Conservation (phyloP, 1,140 invertebrate species). For the Samia ricini region DNA sequence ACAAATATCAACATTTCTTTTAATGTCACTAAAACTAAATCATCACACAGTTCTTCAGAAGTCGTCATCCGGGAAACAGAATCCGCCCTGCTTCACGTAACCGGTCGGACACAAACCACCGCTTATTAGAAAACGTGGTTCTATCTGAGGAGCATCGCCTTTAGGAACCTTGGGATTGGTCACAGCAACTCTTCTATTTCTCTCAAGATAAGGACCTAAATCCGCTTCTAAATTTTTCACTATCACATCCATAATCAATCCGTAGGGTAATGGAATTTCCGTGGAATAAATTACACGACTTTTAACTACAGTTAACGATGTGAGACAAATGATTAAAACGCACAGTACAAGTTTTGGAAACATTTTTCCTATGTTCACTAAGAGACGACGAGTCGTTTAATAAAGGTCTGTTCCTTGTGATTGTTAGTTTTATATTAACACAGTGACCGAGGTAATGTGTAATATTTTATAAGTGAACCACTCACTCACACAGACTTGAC, state of each 20-base stretch:
- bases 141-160: conserved; percentile 13
- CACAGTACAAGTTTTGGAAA: neutral
- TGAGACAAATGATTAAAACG: neutral
- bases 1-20: neutral
- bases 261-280: neutral
- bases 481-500: neutral
- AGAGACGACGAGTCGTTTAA: neutral
- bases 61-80: conserved; percentile 21
- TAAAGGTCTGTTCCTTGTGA: neutral
- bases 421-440: neutral
- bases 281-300: neutral
- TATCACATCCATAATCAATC: neutral
- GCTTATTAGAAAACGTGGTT: conserved; percentile 5
- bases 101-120: conserved; percentile 17
- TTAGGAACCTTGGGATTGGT: neutral
- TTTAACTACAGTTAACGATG: neutral
- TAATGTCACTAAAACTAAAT: neutral
- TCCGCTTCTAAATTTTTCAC: neutral
- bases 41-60: too few species aligned
- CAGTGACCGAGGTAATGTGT: too few species aligned
- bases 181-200: neutral
- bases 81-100: conserved; percentile 12
- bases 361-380: neutral
- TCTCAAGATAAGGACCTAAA: neutral
- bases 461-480: too few species aligned